Evolutionary conservation across 2,888 invertebrate genomes (phyloP).

Genomic region (Formica aserva): DNA sequence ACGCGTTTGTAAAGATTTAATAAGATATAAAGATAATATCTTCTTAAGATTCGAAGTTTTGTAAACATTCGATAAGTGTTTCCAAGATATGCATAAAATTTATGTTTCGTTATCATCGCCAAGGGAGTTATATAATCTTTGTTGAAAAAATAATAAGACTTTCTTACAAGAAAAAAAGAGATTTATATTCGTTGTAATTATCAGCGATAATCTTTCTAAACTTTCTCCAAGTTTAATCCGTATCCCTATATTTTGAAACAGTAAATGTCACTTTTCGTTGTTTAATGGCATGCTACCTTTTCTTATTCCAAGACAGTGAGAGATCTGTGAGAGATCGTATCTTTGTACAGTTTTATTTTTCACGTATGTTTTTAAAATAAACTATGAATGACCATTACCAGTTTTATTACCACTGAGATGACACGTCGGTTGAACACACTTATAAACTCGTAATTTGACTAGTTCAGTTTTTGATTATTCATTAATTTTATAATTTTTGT

Average conservation of each 20-base stretch:
- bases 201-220: neutral
- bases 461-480: neutral
- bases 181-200: slow-evolving; percentile 31
- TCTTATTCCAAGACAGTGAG: slow-evolving; percentile 26
- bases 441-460: neutral
- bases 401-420: slow-evolving; percentile 2
- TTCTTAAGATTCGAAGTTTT: neutral
- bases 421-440: neutral
- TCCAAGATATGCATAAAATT: neutral
- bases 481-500: slow-evolving; percentile 2
- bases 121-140: neutral
- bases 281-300: slow-evolving; percentile 31
- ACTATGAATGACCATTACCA: slow-evolving; percentile 35
- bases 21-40: neutral
- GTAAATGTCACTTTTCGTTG: slow-evolving; percentile 25
- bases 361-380: slow-evolving; percentile 21
- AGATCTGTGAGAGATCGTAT: neutral
- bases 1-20: neutral
- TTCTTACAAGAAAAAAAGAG: neutral
- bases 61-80: neutral
- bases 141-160: neutral
- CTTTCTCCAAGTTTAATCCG: slow-evolving; percentile 3
- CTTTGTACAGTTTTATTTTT: slow-evolving; percentile 16
- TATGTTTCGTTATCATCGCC: neutral
- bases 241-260: slow-evolving; percentile 11